A percentile compares a stretch with the other conserved stretches of the same genome.
Evolutionary conservation across 1,140 invertebrate genomes (phyloP).

Genomic region (Drosophila baimaii): DNA sequence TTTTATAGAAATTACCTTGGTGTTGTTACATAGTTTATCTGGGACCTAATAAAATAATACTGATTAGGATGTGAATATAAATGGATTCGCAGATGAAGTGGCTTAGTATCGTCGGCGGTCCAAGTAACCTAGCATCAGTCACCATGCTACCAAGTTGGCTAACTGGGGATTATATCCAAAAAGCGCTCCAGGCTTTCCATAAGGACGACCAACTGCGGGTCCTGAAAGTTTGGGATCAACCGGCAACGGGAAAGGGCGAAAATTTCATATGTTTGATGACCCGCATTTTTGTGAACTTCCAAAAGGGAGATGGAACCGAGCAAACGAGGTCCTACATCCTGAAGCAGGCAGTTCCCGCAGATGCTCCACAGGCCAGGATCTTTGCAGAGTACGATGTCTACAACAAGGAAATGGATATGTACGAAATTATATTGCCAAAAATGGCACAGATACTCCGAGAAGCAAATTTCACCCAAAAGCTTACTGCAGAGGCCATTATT

Average conservation of each 20-base stretch:
- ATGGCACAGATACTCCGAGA: conserved; percentile 49
- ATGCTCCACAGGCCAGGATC: conserved; percentile 37
- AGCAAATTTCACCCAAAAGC: conserved; percentile 47
- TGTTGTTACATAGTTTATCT: conserved; percentile 11
- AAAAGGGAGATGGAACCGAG: background rate
- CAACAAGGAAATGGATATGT: conserved; percentile 69
- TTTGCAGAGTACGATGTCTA: conserved; percentile 55
- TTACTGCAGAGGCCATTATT: conserved; percentile 56
- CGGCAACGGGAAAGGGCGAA: conserved; percentile 65
- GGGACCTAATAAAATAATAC: background rate
- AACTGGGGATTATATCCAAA: conserved; percentile 59
- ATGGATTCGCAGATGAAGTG: background rate
- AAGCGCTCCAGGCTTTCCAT: conserved; percentile 24
- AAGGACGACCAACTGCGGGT: conserved; percentile 53
- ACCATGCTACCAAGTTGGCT: conserved; percentile 56
- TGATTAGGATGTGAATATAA: conserved; percentile 40
- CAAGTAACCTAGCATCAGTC: background rate
- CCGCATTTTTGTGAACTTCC: conserved; percentile 56
- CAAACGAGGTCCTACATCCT: conserved; percentile 45
- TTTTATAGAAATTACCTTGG: background rate
- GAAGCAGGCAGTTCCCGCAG: conserved; percentile 43
- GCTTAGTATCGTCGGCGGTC: background rate
- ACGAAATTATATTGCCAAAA: conserved; percentile 60
- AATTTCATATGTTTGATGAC: conserved; percentile 68
- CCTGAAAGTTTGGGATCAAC: conserved; percentile 35